These are phyloP conservation scores for Micromys minutus DNA, from an alignment of 2,113 vertebrate genomes.

Conservation along the genomic window DNA sequence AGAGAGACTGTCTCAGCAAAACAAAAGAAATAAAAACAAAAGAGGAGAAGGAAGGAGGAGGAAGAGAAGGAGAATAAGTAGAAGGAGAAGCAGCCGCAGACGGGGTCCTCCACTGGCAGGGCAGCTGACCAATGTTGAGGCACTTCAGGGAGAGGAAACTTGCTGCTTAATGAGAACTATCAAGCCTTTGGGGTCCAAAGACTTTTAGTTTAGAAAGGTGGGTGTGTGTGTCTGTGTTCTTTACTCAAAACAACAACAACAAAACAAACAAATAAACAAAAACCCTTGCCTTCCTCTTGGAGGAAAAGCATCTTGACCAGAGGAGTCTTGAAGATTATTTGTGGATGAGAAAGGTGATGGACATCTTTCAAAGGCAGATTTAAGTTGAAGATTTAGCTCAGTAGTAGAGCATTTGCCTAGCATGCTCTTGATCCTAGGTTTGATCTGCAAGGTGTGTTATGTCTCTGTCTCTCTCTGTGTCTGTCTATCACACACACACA, in stretches of 20 bases:
- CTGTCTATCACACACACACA: neutral
- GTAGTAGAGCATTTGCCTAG: neutral
- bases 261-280: neutral
- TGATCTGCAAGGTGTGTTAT: neutral
- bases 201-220: neutral
- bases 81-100: neutral
- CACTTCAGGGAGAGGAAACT: neutral
- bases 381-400: neutral
- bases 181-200: conserved; percentile 5
- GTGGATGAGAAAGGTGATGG: neutral
- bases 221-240: neutral
- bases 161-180: neutral
- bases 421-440: neutral
- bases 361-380: neutral
- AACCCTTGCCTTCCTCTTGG: neutral
- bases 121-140: neutral
- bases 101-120: neutral
- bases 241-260: too few species aligned
- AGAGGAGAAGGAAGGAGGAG: too few species aligned
- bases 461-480: too few species aligned
- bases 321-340: neutral
- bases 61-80: too few species aligned
- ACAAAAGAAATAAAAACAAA: neutral
- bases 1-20: neutral
- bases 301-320: neutral